Evolutionary conservation across 2,888 invertebrate species (phyloP).

Genomic region (Serripes groenlandicus): DNA sequence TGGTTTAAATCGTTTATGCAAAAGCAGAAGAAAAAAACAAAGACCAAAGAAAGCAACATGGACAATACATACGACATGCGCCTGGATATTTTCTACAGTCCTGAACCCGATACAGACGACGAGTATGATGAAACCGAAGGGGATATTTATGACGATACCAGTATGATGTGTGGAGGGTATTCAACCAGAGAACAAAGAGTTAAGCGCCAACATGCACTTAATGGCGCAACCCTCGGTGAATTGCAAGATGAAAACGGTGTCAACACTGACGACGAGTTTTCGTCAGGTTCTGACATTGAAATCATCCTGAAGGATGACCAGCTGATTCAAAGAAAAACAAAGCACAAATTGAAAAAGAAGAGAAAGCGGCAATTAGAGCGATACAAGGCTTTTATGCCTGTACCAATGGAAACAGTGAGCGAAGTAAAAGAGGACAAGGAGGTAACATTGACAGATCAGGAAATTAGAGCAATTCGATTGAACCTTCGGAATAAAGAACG

Average conservation of each 20-base stretch:
- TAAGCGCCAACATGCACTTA: conserved; percentile 4
- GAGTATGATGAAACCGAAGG: conserved; percentile 33
- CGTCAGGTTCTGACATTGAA: conserved; percentile 65
- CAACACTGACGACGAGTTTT: conserved; percentile 38
- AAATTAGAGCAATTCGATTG: conserved; percentile 64
- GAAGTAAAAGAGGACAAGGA: conserved; percentile 24
- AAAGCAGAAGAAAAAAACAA: conserved; percentile 40
- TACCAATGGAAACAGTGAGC: conserved; percentile 14
- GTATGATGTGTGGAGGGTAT: conserved; percentile 51
- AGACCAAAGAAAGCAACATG: background rate
- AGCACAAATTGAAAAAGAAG: conserved; percentile 68
- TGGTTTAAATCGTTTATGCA: conserved; percentile 62
- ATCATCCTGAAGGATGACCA: conserved; percentile 65
- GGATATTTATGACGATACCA: conserved; percentile 31
- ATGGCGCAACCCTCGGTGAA: no score
- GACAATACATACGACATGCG: conserved; percentile 42
- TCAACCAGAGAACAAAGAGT: conserved; percentile 46
- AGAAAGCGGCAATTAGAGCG: conserved; percentile 60
- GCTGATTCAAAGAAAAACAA: conserved; percentile 64
- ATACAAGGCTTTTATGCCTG: conserved; percentile 43
- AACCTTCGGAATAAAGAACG: conserved; percentile 60
- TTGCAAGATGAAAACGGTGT: conserved; percentile 45
- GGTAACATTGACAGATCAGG: conserved; percentile 59
- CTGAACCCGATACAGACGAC: conserved; percentile 58
- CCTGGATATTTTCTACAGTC: conserved; percentile 68